phyloP scores from a whole-genome alignment of 2,888 invertebrate genomes.

The Drosophila nr. perissopoda region DNA sequence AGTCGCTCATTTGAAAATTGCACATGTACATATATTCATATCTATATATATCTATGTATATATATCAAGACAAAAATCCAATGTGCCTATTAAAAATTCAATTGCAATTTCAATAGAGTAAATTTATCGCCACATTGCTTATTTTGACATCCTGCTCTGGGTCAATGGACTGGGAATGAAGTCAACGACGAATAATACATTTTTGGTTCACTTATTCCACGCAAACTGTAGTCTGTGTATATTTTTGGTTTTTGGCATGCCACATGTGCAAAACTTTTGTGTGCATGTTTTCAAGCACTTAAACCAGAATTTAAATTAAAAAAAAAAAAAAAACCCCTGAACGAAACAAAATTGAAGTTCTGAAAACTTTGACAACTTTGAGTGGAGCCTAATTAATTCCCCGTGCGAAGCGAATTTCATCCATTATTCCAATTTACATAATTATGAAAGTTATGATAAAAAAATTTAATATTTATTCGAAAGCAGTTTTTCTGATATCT shows the following conservation, averaged over 20 bases:
- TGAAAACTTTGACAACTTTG: slow-evolving; percentile 1
- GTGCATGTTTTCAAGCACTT: background rate
- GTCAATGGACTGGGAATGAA: background rate
- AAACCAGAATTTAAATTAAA: background rate
- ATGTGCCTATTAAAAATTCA: background rate
- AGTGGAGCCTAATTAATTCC: background rate
- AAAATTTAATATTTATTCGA: background rate
- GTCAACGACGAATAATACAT: background rate
- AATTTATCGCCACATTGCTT: background rate
- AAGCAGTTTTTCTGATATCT: background rate
- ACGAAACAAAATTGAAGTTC: background rate
- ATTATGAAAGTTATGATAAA: background rate
- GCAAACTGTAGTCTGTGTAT: background rate
- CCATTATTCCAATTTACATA: background rate
- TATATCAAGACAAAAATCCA: no score
- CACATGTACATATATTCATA: background rate
- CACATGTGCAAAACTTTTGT: background rate
- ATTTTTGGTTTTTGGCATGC: background rate
- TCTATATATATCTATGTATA: no score
- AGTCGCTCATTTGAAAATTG: background rate
- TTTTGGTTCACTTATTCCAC: background rate
- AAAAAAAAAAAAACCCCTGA: background rate
- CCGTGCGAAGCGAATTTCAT: background rate
- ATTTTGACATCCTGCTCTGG: background rate
- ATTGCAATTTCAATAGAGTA: background rate